Percentiles rank a stretch among this genome's conserved stretches.
Evolutionary conservation across 2,113 vertebrate species (phyloP).

Genomic region (Campylomormyrus tamandua): DNA sequence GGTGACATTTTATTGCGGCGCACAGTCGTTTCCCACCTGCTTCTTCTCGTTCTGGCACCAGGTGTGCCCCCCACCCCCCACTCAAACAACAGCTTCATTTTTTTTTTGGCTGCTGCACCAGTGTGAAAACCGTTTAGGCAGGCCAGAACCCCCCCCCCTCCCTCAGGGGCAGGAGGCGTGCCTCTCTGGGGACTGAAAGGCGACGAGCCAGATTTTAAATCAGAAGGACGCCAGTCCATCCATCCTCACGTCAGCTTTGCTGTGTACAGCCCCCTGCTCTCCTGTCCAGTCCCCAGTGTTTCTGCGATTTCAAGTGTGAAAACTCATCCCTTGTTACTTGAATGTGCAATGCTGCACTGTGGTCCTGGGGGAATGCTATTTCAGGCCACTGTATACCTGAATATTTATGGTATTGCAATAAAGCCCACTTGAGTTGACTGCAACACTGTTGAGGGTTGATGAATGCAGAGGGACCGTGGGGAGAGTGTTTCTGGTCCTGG

Average conservation of each 20-base stretch:
- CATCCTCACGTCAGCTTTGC: not conserved
- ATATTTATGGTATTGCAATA: not conserved
- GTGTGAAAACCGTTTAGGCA: not conserved
- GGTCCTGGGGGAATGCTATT: not conserved
- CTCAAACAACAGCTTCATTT: not conserved
- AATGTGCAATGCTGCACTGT: not conserved
- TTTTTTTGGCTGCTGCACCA: not conserved
- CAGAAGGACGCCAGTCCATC: not conserved
- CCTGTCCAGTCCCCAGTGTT: not conserved
- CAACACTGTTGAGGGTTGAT: too few species aligned
- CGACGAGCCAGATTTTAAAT: not conserved
- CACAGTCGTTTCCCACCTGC: not conserved
- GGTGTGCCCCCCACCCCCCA: not conserved
- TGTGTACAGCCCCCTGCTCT: not conserved
- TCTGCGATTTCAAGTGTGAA: not conserved
- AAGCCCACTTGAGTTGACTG: not conserved
- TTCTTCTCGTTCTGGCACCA: not conserved
- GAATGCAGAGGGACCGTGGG: too few species aligned
- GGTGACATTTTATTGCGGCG: not conserved
- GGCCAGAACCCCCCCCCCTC: not conserved
- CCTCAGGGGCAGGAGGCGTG: not conserved
- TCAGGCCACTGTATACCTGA: not conserved
- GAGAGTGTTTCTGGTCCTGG: not conserved
- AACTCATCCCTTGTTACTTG: not conserved
- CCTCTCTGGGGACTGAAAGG: not conserved